Conservation (phyloP, 2,888 invertebrate species). For the Thalpophila matura region DNA sequence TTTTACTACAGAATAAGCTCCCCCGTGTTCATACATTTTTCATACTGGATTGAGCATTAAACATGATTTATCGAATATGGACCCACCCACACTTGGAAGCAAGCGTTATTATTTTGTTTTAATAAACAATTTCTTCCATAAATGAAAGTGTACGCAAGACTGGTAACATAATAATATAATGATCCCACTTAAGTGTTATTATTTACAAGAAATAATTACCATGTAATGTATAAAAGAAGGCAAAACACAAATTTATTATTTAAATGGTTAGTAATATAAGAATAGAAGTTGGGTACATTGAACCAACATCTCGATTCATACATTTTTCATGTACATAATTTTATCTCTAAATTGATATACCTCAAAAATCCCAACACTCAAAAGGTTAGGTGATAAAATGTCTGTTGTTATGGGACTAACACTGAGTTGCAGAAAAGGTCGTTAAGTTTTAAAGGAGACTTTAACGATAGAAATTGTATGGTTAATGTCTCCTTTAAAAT, state of each 20-base stretch:
- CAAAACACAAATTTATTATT: neutral
- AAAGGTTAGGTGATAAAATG: neutral
- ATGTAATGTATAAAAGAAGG: neutral
- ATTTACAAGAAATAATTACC: neutral
- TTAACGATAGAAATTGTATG: too few relatives aligned
- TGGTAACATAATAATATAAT: too few relatives aligned
- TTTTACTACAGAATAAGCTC: neutral
- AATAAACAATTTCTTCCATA: neutral
- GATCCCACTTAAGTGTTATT: neutral
- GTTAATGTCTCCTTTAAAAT: too few relatives aligned
- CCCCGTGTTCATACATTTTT: neutral
- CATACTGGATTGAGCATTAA: neutral
- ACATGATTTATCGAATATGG: neutral
- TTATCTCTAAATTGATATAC: neutral
- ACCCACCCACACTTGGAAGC: neutral
- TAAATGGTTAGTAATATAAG: neutral
- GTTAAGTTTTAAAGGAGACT: too few relatives aligned
- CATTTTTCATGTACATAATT: neutral
- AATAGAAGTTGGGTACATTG: neutral
- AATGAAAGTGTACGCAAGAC: neutral
- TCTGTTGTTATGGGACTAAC: too few relatives aligned
- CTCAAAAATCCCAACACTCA: neutral
- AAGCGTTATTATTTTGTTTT: neutral
- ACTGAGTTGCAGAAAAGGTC: too few relatives aligned
- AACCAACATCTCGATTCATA: neutral